These are phyloP conservation scores for Pammene fasciana DNA, from an alignment of 2,888 invertebrate species.

Conservation along the genomic window DNA sequence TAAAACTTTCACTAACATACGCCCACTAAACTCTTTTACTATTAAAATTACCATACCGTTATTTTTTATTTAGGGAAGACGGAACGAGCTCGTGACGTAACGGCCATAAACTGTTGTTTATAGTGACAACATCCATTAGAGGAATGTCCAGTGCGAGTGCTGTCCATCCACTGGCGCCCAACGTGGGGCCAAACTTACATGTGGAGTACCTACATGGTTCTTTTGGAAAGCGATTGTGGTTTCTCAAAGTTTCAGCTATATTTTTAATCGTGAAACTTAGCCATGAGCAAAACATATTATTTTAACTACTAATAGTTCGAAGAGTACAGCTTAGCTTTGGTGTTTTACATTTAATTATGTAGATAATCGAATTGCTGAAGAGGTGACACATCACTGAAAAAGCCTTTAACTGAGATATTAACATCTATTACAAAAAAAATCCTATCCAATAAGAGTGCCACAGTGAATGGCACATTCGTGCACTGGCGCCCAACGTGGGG, in stretches of 20 bases:
- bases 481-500: conserved; percentile 3
- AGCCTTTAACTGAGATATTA: too few species aligned
- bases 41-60: conserved; percentile 41
- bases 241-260: conserved; percentile 1
- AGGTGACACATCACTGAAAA: too few species aligned
- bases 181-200: conserved; percentile 56
- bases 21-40: conserved; percentile 38
- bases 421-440: too few species aligned
- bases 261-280: too few species aligned
- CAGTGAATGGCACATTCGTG: too few species aligned
- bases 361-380: too few species aligned
- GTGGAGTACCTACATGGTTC: conserved; percentile 41
- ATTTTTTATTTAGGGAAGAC: conserved; percentile 37
- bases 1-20: conserved; percentile 38
- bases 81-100: conserved; percentile 37
- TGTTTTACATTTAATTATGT: too few species aligned
- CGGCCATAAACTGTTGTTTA: conserved; percentile 58
- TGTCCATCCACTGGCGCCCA: conserved; percentile 54
- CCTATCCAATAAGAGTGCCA: too few species aligned
- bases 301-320: too few species aligned
- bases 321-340: too few species aligned
- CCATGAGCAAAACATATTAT: too few species aligned
- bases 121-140: conserved; percentile 70
- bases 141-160: conserved; percentile 45
- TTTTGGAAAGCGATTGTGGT: conserved; percentile 55